Evolutionary conservation across 1,140 invertebrate species (phyloP).

Genomic region (Zaprionus ghesquierei): DNA sequence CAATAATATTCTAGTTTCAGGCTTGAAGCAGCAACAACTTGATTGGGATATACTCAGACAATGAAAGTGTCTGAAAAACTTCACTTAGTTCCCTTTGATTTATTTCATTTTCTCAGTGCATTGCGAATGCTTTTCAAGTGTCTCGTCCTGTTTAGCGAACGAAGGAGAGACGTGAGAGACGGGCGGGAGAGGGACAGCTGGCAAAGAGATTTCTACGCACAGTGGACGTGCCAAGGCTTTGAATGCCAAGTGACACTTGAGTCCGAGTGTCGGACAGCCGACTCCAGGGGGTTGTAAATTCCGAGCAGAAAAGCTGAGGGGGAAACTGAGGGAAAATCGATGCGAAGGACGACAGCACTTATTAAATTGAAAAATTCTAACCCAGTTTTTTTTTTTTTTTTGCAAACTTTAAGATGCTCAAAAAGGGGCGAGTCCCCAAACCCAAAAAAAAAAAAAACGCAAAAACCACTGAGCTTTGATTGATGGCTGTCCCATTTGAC

Average conservation of each 20-base stretch:
- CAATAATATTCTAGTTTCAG: background rate
- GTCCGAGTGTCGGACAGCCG: conserved; percentile 36
- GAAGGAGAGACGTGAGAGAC: background rate
- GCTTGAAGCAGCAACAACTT: too few relatives aligned
- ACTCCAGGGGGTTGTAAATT: conserved; percentile 1
- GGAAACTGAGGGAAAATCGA: conserved; percentile 30
- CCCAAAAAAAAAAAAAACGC: background rate
- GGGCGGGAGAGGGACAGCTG: background rate
- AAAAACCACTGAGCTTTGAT: conserved; percentile 37
- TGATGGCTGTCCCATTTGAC: conserved; percentile 43
- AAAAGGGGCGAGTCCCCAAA: background rate
- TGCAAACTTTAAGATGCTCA: conserved; percentile 15
- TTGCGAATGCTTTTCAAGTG: conserved; percentile 29
- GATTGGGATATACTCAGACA: too few relatives aligned
- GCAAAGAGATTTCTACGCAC: conserved; percentile 33
- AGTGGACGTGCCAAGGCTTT: conserved; percentile 51
- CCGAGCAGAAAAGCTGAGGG: background rate
- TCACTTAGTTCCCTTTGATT: background rate
- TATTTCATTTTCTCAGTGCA: conserved; percentile 14
- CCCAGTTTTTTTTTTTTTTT: background rate
- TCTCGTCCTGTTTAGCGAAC: conserved; percentile 29
- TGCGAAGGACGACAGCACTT: conserved; percentile 34
- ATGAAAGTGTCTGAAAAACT: background rate
- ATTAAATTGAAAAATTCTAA: conserved; percentile 49
- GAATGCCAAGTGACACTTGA: conserved; percentile 55